A percentile compares a stretch with the other conserved stretches of the same genome.
These are phyloP conservation scores for Camponotus pennsylvanicus DNA, from an alignment of 1,140 invertebrate species.

Conservation along the genomic window DNA sequence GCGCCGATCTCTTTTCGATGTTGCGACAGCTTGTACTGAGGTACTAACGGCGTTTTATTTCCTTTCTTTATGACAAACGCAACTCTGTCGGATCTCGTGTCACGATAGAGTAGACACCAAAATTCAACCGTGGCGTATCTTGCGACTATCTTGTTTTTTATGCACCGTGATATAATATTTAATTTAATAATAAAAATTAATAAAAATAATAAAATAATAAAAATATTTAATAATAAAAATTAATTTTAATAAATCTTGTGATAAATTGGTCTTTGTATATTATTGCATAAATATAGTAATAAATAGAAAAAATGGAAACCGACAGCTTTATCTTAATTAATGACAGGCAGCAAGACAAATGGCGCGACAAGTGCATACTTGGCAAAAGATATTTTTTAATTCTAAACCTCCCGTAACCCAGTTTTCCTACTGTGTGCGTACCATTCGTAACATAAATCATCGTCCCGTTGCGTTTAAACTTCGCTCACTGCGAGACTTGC, in stretches of 20 bases:
- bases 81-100: slow-evolving; percentile 41
- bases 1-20: slow-evolving; percentile 59
- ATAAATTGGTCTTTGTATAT: neutral
- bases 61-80: slow-evolving; percentile 40
- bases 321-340: no score
- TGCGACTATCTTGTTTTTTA: neutral
- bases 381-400: neutral
- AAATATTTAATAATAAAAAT: no score
- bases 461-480: slow-evolving; percentile 62
- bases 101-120: slow-evolving; percentile 16
- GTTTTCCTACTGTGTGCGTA: neutral
- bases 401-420: neutral
- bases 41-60: slow-evolving; percentile 12
- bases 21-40: slow-evolving; percentile 60
- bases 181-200: no score
- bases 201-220: no score
- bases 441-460: slow-evolving; percentile 9
- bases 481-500: slow-evolving; percentile 14
- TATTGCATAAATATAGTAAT: no score
- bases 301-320: no score
- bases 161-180: neutral
- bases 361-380: neutral
- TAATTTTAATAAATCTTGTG: neutral
- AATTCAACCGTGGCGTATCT: slow-evolving; percentile 25
- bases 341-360: neutral